Percentiles rank a stretch among this genome's conserved stretches.
phyloP scores from a whole-genome alignment of 1,140 invertebrate genomes.

The Pemphigus obesinymphae region DNA sequence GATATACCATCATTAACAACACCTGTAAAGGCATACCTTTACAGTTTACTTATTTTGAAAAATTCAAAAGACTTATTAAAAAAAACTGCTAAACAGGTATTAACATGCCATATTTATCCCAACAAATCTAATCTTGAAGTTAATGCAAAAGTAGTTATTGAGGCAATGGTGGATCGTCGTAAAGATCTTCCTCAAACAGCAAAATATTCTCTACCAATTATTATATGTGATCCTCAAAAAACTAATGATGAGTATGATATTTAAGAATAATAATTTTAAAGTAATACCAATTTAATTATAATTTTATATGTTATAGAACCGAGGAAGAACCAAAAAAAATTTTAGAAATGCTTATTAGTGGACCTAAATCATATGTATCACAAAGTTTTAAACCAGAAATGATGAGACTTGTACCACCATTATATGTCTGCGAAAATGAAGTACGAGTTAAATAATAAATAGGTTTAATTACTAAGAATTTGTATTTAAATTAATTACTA shows the following conservation, averaged over 20 bases:
- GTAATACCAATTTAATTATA: background rate
- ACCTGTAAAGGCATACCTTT: slow-evolving; percentile 35
- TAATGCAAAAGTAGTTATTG: slow-evolving; percentile 32
- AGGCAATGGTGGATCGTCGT: slow-evolving; percentile 25
- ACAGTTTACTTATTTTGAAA: slow-evolving; percentile 37
- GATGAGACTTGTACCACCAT: slow-evolving; percentile 71
- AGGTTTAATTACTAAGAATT: no score
- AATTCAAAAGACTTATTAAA: slow-evolving; percentile 42
- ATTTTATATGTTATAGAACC: background rate
- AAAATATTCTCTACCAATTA: slow-evolving; percentile 38
- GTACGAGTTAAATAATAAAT: slow-evolving; percentile 50
- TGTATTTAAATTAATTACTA: no score
- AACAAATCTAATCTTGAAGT: slow-evolving; percentile 32
- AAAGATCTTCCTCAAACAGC: slow-evolving; percentile 24
- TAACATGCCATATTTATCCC: slow-evolving; percentile 28
- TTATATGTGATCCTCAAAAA: slow-evolving; percentile 41
- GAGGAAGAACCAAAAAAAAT: slow-evolving; percentile 49
- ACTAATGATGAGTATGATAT: slow-evolving; percentile 28
- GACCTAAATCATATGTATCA: slow-evolving; percentile 53
- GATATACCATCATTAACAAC: slow-evolving; percentile 35
- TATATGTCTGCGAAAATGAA: slow-evolving; percentile 72
- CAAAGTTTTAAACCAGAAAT: slow-evolving; percentile 70
- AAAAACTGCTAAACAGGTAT: slow-evolving; percentile 41
- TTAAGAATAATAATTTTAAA: background rate
- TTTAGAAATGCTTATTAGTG: slow-evolving; percentile 54